phyloP scores from a whole-genome alignment of 2,113 vertebrate species.

The Lanius collurio region DNA sequence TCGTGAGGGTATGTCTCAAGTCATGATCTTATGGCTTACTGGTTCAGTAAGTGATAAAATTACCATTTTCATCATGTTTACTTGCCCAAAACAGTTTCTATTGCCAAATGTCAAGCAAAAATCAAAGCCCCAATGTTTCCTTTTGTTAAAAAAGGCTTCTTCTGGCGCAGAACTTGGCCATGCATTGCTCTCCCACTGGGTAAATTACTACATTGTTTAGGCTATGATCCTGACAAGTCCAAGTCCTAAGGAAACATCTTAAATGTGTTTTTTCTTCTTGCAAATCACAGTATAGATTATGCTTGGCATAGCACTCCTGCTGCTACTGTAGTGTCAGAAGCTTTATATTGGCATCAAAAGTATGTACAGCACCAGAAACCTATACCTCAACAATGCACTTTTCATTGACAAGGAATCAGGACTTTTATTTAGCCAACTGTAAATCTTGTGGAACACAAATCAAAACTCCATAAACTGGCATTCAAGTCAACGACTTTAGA shows the following conservation, averaged over 20 bases:
- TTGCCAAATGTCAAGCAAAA: not conserved
- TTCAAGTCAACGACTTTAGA: not conserved
- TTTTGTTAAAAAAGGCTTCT: not conserved
- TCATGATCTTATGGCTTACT: not conserved
- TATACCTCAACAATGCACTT: not conserved
- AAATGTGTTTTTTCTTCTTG: not conserved
- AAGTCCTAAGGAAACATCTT: not conserved
- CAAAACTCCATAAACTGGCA: not conserved
- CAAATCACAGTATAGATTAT: not conserved
- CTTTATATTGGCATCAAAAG: not conserved
- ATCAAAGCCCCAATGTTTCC: not conserved
- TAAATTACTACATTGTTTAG: not conserved
- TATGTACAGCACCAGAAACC: not conserved
- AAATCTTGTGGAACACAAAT: not conserved
- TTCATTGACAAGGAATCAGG: not conserved
- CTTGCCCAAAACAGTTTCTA: not conserved
- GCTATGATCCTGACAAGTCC: not conserved
- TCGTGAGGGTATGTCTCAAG: not conserved
- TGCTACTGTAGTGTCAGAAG: not conserved
- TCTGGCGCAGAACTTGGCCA: not conserved
- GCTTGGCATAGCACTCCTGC: not conserved
- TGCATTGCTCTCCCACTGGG: not conserved
- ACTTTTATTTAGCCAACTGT: not conserved
- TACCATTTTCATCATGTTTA: not conserved
- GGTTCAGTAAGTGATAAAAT: not conserved